Conservation (phyloP, 2,888 invertebrate genomes). For the Lochmaea crataegi region DNA sequence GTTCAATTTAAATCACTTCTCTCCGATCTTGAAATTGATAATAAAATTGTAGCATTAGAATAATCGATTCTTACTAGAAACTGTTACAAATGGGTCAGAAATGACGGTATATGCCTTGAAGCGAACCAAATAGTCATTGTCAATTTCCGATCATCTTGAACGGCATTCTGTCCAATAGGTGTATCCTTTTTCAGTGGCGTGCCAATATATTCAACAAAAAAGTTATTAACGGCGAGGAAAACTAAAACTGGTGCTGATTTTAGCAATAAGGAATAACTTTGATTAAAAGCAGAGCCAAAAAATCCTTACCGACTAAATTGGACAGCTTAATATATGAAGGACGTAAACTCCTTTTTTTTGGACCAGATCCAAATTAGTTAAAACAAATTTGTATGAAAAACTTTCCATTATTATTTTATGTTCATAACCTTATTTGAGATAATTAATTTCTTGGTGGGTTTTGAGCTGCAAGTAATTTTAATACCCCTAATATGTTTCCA, state of each 20-base stretch:
- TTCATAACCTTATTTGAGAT: too few species aligned
- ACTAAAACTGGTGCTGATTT: too few species aligned
- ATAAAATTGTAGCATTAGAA: constrained; percentile 26
- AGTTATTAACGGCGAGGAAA: too few species aligned
- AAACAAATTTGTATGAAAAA: too few species aligned
- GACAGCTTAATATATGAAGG: too few species aligned
- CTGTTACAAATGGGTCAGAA: constrained; percentile 31
- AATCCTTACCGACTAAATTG: too few species aligned
- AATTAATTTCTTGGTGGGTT: not conserved
- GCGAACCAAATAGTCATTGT: constrained; percentile 29
- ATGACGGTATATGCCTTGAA: constrained; percentile 24
- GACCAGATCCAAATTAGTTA: too few species aligned
- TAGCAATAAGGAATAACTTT: too few species aligned
- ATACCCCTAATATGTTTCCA: constrained; percentile 24
- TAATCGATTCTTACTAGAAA: constrained; percentile 8
- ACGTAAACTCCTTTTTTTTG: too few species aligned
- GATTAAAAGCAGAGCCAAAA: too few species aligned
- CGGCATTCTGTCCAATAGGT: constrained; percentile 9
- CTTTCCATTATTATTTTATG: too few species aligned
- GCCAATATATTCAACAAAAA: not conserved
- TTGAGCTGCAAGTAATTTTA: constrained; percentile 2
- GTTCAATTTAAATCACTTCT: not conserved
- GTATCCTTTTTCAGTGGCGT: not conserved
- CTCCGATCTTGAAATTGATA: constrained; percentile 21
- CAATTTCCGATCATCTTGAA: constrained; percentile 30